Evolutionary conservation across 2,888 invertebrate species (phyloP), one percentile per base, ranked within the genome.

Genomic region (Dynastes maya): DNA sequence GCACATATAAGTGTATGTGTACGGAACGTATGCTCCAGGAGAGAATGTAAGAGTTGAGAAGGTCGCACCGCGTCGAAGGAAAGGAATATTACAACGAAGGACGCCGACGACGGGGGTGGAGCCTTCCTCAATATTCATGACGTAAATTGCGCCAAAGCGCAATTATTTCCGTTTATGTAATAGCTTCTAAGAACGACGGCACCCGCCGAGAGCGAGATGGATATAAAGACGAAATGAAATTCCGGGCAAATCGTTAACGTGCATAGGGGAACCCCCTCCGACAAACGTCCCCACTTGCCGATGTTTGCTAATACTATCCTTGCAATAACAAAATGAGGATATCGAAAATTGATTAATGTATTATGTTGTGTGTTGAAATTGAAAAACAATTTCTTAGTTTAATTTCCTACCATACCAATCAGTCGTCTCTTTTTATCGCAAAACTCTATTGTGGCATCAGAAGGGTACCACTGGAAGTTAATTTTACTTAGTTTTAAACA

Each of bases 91-190:
- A 74, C 51, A 68, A 67, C 45, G 65, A 45, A 58, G 55, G 55
- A 58, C 55, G 55, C 6, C 55, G 55, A 55, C 55, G 55, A 58
- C 45, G 45, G 61, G 61, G 72, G 72, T 74, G 72, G 72, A 74
- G 72, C 61, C 49, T 74, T 40, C 61, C 61, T 74, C 72, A 74
- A 74, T 74, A 74, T 74, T 74, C 72, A 74, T 74, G 72, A 74
- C 72, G 72, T 63, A 74, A 74, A 74, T 74, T 74, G 72, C 72
- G 72, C 72, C 72, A 74, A 74, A 74, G 72, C 72, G 72, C 72
- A 74, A 74, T 74, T 74, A 74, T 74, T 74, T 74, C 72, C 61
- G 72, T 74, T 74, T 74, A 74, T 74, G 72, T 74, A 74, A 74
- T 74, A 74, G 72, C 72, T 61, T 63, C 61, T 74, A 61, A 74